These are phyloP conservation scores for Brotula barbata DNA, from an alignment of 2,797 vertebrate species.

Conservation along the genomic window DNA sequence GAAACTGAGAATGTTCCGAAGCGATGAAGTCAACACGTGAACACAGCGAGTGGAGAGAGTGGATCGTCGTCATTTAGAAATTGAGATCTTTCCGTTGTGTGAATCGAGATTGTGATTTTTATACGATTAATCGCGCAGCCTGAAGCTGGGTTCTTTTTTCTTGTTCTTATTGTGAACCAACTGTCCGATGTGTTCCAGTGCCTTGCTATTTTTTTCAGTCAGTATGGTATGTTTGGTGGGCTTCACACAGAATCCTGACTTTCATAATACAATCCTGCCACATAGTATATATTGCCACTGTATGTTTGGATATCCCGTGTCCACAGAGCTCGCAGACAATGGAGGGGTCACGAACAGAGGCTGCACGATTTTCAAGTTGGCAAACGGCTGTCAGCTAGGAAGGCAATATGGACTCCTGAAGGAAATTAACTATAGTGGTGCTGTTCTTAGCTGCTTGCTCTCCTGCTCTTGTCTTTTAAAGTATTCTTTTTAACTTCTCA, in stretches of 20 bases:
- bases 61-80: too few species aligned
- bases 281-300: slow-evolving; percentile 33
- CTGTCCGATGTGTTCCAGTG: too few species aligned
- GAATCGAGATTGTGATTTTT: too few species aligned
- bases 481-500: slow-evolving; percentile 52
- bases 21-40: too few species aligned
- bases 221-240: slow-evolving; percentile 8
- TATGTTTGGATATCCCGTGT: slow-evolving; percentile 31
- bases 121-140: too few species aligned
- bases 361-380: slow-evolving; percentile 33
- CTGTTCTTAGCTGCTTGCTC: slow-evolving; percentile 63
- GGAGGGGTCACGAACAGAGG: slow-evolving; percentile 45
- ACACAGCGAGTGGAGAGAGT: too few species aligned
- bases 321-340: slow-evolving; percentile 41
- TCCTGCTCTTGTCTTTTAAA: slow-evolving; percentile 51
- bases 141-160: too few species aligned
- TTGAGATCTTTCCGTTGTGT: too few species aligned
- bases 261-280: neutral
- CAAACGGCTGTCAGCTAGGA: slow-evolving; percentile 35
- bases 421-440: slow-evolving; percentile 57
- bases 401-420: slow-evolving; percentile 45
- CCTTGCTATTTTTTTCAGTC: neutral
- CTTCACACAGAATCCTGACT: neutral
- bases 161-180: neutral
- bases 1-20: too few species aligned